Percentiles rank a stretch among this genome's conserved stretches.
These are phyloP conservation scores for Amia ocellicauda DNA, from an alignment of 2,113 vertebrate species.

Conservation along the genomic window DNA sequence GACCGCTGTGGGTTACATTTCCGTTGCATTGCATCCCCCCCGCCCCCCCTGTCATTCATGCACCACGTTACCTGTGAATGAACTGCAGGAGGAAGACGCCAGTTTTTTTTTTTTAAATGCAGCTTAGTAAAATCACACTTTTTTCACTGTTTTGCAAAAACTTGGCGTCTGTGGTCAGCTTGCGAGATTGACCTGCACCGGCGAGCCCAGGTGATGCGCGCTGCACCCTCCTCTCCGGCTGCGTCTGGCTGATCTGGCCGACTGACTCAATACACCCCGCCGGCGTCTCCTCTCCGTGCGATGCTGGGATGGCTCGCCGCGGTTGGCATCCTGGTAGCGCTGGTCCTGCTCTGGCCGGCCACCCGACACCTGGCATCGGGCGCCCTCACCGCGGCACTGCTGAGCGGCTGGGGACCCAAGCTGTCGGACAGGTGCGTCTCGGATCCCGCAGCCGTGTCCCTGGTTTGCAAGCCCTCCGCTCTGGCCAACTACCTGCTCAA, in stretches of 20 bases:
- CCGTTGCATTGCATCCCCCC: too few species aligned
- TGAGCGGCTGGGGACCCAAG: constrained; percentile 26
- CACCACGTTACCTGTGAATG: too few species aligned
- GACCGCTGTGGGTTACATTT: too few species aligned
- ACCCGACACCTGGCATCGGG: constrained; percentile 45
- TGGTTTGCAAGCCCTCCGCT: constrained; percentile 72
- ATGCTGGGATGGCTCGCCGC: constrained; percentile 64
- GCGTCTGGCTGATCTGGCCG: too few species aligned
- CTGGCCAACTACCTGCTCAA: constrained; percentile 71
- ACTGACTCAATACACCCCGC: not conserved
- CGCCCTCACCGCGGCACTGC: constrained; percentile 29
- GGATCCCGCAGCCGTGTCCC: constrained; percentile 38
- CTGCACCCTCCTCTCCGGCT: too few species aligned
- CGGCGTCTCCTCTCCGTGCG: constrained; percentile 33
- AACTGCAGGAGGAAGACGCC: too few species aligned
- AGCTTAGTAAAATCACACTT: too few species aligned
- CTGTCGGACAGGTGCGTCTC: constrained; percentile 27
- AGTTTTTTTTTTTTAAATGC: too few species aligned
- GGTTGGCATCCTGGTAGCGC: constrained; percentile 56
- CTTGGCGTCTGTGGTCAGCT: too few species aligned
- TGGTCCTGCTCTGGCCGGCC: constrained; percentile 54
- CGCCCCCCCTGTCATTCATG: too few species aligned
- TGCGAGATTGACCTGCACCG: not conserved
- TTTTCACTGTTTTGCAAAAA: not conserved
- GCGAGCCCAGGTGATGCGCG: too few species aligned